These are phyloP conservation scores for Macropus fuliginosus DNA, from an alignment of 2,797 vertebrate species.

Conservation along the genomic window DNA sequence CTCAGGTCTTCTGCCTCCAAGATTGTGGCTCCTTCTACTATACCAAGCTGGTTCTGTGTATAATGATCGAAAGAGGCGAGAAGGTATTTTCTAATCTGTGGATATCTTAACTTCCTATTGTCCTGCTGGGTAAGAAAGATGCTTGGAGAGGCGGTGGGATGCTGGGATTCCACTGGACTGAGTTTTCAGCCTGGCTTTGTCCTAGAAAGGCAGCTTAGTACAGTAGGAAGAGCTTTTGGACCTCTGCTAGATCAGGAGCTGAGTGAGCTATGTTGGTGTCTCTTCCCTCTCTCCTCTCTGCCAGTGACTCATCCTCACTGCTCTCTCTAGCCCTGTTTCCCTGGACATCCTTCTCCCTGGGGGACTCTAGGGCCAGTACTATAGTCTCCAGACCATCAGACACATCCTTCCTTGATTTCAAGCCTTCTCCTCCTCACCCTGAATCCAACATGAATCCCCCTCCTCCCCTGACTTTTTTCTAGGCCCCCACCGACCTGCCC, in stretches of 20 bases:
- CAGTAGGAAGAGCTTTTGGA: not conserved
- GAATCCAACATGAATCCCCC: not conserved
- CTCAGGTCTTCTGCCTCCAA: constrained; percentile 44
- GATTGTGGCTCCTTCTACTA: not conserved
- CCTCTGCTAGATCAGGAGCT: not conserved
- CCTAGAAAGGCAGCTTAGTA: not conserved
- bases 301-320: constrained; percentile 47
- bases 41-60: not conserved
- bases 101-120: not conserved
- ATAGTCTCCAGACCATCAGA: constrained; percentile 18
- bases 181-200: not conserved
- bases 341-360: not conserved
- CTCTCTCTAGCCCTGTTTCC: not conserved
- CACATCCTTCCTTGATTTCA: not conserved
- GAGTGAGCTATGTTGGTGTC: not conserved
- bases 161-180: not conserved
- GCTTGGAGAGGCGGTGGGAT: not conserved
- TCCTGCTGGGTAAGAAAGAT: not conserved
- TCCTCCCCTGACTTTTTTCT: not conserved
- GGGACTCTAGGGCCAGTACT: not conserved
- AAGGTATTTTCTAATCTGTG: not conserved
- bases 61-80: not conserved
- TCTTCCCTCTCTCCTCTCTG: constrained; percentile 2
- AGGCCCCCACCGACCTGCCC: not conserved
- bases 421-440: not conserved